phyloP scores from a whole-genome alignment of 2,113 vertebrate species.

The Oxygymnocypris stewartii region DNA sequence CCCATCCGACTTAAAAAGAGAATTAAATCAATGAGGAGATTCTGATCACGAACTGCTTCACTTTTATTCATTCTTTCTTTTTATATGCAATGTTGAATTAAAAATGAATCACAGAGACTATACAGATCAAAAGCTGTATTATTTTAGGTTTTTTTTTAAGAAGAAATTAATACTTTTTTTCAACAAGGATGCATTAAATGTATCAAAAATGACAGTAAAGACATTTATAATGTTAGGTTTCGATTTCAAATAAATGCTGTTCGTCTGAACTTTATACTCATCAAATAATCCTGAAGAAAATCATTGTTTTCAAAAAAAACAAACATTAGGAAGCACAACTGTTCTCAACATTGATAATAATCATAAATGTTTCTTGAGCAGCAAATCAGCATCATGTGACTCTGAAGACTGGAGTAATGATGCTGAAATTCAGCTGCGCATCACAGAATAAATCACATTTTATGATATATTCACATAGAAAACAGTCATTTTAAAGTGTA shows the following conservation, averaged over 20 bases:
- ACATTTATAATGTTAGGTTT: neutral
- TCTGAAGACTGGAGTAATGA: neutral
- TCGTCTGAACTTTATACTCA: neutral
- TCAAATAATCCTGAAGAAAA: neutral
- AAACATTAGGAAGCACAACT: neutral
- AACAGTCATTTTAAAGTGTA: neutral
- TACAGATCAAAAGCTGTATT: neutral
- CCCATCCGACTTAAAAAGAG: neutral
- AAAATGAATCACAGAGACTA: neutral
- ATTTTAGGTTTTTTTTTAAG: neutral
- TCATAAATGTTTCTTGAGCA: neutral
- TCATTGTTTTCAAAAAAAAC: neutral
- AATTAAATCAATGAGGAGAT: neutral
- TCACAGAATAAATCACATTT: neutral
- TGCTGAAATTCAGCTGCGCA: neutral
- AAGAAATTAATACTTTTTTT: neutral
- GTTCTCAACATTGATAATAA: neutral
- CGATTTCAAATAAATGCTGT: neutral
- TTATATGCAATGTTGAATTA: neutral
- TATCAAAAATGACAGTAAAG: neutral
- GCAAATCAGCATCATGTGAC: neutral
- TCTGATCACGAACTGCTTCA: neutral
- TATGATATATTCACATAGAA: neutral
- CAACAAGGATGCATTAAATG: neutral
- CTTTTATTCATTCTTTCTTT: neutral